Base-by-base conservation (phyloP, 2,113 vertebrate species). In the Percopsis transmontana region DNA sequence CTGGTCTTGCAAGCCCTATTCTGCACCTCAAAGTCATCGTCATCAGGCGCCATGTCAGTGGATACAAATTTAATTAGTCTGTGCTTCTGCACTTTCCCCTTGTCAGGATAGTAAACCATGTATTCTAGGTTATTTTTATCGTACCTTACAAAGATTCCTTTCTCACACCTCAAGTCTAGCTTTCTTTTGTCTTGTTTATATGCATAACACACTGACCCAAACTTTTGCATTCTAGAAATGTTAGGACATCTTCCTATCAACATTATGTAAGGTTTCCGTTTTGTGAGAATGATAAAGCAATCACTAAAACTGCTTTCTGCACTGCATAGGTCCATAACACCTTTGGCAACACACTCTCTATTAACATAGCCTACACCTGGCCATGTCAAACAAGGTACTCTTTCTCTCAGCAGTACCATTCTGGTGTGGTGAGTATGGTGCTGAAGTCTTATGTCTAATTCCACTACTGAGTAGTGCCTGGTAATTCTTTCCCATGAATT, bases 361-460 rank as follows among this genome's bases (percentile, higher is more conserved):
- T 67, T 9, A 74, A 24, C 39, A 71, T 48, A 20, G 5, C 5
- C 40, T 41, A 7, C 65, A 77, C 33, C 76, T 69, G 14, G 19
- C 52, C 66, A 79, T 74, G 5, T 79, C 66, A 50, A 19, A 74
- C 4, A 70, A 42, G 5, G 63, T 75, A 42, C 59, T 19, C 63
- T 19, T 14, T 50, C 56, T 18, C 44, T 66, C 66, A 14, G 67
- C 57, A n/a, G 62, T 67, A n/a, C n/a, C n/a, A n/a, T n/a, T 80
- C 16, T 80, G 57, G 57, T 80, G 72, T 2, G 77, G 67, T 13
- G 68, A 75, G 18, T 80, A 76, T 4, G 69, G 68, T 3, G 69
- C 51, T 27, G 77, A 79, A 0, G 48, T 81, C 4, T 84, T 21
- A 66, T 77, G 70, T 38, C 44, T 67, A 8, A 70, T 79, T 5